Conservation (phyloP, 2,113 vertebrate genomes). For the Perca flavescens region DNA sequence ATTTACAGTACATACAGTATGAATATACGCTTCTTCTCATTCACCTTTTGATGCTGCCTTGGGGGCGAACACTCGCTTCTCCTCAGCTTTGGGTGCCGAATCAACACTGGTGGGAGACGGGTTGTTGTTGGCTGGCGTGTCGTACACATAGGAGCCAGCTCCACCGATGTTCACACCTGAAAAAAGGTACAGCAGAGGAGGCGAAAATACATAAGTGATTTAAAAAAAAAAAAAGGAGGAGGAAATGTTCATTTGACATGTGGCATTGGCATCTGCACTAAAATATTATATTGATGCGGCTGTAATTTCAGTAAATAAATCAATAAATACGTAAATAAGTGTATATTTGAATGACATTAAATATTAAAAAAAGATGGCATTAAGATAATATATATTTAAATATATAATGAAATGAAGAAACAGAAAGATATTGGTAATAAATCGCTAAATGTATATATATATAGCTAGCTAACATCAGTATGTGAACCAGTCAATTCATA, state of each 20-base stretch:
- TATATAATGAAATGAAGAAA: neutral
- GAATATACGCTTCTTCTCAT: neutral
- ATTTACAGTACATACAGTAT: neutral
- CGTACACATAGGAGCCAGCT: conserved; percentile 94
- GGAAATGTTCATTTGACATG: neutral
- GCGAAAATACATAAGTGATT: neutral
- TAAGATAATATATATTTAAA: too few species aligned
- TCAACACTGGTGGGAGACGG: conserved; percentile 83
- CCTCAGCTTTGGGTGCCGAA: conserved; percentile 83
- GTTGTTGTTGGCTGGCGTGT: conserved; percentile 86
- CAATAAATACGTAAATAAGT: neutral
- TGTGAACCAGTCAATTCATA: neutral
- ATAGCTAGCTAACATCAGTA: neutral
- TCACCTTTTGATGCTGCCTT: conserved; percentile 92
- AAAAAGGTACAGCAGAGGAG: neutral
- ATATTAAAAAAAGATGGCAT: too few species aligned
- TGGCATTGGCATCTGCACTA: neutral
- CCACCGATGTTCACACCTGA: conserved; percentile 97
- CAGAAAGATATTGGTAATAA: neutral
- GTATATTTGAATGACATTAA: too few species aligned
- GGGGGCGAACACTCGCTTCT: conserved; percentile 83
- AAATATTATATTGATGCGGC: neutral
- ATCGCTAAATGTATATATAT: neutral
- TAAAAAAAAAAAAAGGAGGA: neutral
- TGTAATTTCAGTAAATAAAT: neutral